Percentiles rank a stretch among this genome's conserved stretches.
Conservation (phyloP, 2,888 invertebrate genomes). For the Philhelius pedissequus region DNA sequence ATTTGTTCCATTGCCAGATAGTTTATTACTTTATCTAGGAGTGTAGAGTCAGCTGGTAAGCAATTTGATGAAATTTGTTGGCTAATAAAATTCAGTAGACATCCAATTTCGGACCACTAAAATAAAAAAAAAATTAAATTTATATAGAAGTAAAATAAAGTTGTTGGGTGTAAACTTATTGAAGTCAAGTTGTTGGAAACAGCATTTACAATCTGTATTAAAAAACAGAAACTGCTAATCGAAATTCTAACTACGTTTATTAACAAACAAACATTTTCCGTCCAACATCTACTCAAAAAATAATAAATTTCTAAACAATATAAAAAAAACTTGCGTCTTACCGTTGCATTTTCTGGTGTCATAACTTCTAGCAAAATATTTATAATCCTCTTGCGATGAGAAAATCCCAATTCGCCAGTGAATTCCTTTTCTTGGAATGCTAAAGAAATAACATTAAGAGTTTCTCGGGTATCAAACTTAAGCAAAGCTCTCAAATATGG, state of each 20-base stretch:
- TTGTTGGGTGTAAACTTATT: neutral
- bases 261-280: too few species aligned
- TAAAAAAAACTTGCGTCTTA: slow-evolving; percentile 76
- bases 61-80: slow-evolving; percentile 82
- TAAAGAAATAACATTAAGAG: slow-evolving; percentile 90
- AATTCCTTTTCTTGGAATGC: slow-evolving; percentile 92
- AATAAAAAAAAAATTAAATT: too few species aligned
- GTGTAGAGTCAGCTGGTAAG: slow-evolving; percentile 77
- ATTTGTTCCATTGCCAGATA: slow-evolving; percentile 80
- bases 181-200: neutral
- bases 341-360: slow-evolving; percentile 83
- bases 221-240: too few species aligned
- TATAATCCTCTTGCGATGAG: slow-evolving; percentile 87
- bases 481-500: slow-evolving; percentile 87
- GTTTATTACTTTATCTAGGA: slow-evolving; percentile 83
- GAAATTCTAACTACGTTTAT: too few species aligned
- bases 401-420: slow-evolving; percentile 84
- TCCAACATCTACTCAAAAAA: too few species aligned
- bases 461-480: slow-evolving; percentile 90
- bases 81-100: slow-evolving; percentile 84
- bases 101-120: slow-evolving; percentile 80
- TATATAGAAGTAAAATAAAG: neutral
- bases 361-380: slow-evolving; percentile 89
- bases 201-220: too few species aligned
- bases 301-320: too few species aligned